Evolutionary conservation across 2,888 invertebrate genomes (phyloP), one percentile per base, ranked within the genome.

Genomic region (Elysia crispata): DNA sequence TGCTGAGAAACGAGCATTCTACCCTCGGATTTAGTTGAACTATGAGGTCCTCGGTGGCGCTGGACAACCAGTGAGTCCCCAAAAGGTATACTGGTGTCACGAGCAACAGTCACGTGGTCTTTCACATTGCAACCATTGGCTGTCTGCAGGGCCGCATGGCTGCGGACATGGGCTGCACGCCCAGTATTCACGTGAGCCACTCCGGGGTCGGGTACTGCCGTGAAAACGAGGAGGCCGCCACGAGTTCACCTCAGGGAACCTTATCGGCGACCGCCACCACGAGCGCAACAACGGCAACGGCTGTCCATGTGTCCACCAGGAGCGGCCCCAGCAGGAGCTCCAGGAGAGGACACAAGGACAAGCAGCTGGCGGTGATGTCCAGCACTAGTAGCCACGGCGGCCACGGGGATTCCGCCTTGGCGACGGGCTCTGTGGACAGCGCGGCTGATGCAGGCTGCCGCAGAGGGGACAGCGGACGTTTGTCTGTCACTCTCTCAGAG

Each of bases 181-280:
- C 91, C 50, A 91, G 91, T 83, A 90, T 91, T 49, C 91, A 91
- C 82, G 90, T 90, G 20, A 86, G 88, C 73, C 90, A 90, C 82
- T 89, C 90, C 1, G 90, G 90, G 13, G 89, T 90, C 28, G 89
- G 89, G 1, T 89, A 89, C 82, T 90, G 90, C 80, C 87, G 88
- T n/a, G 90, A 89, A n/a, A 88, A 89, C 1, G 90, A 89, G 70
- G 88, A 87, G 33, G 87, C 89, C n/a, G 88, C 87, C 82, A 87
- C 88, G 1, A 88, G 86, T 15, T 84, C 84, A n/a, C 85, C 86
- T 20, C 86, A 87, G 8, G 72, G 69, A 25, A 83, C 85, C 70
- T 84, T 85, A 79, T 75, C 86, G 23, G 81, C 83, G 57, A 85
- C 84, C 64, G 85, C 85, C 60, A 77, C 86, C 30, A 80, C 83